Evolutionary conservation across 2,888 invertebrate species (phyloP).

Genomic region (Cotesia congregata): DNA sequence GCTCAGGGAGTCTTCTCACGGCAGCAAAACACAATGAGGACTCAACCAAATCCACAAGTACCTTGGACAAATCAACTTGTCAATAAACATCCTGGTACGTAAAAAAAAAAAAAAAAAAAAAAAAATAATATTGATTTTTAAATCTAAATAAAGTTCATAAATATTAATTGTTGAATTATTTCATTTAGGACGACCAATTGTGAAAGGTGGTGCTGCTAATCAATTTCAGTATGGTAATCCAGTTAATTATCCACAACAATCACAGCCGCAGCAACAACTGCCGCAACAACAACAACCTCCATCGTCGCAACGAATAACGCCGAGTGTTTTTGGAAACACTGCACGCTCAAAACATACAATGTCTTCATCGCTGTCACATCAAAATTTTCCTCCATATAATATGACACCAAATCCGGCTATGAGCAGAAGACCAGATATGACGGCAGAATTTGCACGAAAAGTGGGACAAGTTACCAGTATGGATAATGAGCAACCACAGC

Average conservation of each 20-base stretch:
- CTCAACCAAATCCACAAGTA: slow-evolving; percentile 53
- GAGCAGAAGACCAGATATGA: slow-evolving; percentile 60
- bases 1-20: slow-evolving; percentile 64
- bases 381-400: slow-evolving; percentile 61
- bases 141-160: neutral
- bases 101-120: neutral
- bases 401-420: slow-evolving; percentile 60
- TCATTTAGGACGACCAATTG: slow-evolving; percentile 73
- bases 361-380: slow-evolving; percentile 56
- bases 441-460: slow-evolving; percentile 68
- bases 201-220: slow-evolving; percentile 72
- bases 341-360: slow-evolving; percentile 66
- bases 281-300: slow-evolving; percentile 62
- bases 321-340: slow-evolving; percentile 61
- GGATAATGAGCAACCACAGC: slow-evolving; percentile 70
- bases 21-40: slow-evolving; percentile 54
- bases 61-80: slow-evolving; percentile 63
- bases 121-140: no score
- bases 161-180: slow-evolving; percentile 19
- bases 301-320: slow-evolving; percentile 57
- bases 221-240: slow-evolving; percentile 63
- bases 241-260: slow-evolving; percentile 49
- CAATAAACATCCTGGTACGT: slow-evolving; percentile 66
- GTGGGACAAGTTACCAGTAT: slow-evolving; percentile 58
- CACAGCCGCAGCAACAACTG: slow-evolving; percentile 55